These are phyloP conservation scores for Psix sp. DNA, from an alignment of 1,140 invertebrate species.

Conservation along the genomic window DNA sequence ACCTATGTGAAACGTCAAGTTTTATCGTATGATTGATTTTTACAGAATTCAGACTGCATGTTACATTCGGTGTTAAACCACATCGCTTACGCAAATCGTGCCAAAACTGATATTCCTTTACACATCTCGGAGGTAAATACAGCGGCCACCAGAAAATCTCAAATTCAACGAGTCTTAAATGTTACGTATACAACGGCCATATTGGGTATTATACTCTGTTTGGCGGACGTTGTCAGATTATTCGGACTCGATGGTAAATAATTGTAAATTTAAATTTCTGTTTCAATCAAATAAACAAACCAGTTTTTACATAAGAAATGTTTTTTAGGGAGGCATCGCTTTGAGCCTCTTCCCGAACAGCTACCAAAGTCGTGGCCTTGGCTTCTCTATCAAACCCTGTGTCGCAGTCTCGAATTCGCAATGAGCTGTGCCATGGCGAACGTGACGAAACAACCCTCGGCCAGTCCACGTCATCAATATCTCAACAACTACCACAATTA, in stretches of 20 bases:
- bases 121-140: conserved; percentile 71
- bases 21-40: conserved; percentile 15
- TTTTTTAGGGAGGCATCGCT: conserved; percentile 63
- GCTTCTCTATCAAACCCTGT: conserved; percentile 79
- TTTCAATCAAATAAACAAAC: neutral
- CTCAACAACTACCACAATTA: conserved; percentile 76
- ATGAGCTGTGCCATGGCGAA: conserved; percentile 81
- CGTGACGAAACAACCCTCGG: conserved; percentile 80
- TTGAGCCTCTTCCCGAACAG: conserved; percentile 43
- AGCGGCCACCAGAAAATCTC: conserved; percentile 72
- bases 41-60: conserved; percentile 70
- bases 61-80: conserved; percentile 80
- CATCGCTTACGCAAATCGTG: conserved; percentile 80
- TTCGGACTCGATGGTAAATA: conserved; percentile 76
- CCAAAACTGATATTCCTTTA: conserved; percentile 71
- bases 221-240: conserved; percentile 76
- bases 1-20: too few species aligned
- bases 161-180: conserved; percentile 76
- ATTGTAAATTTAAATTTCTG: neutral
- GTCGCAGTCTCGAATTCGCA: conserved; percentile 76
- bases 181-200: conserved; percentile 78
- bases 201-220: conserved; percentile 77
- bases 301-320: conserved; percentile 60
- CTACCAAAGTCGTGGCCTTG: conserved; percentile 76
- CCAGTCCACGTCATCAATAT: conserved; percentile 77